These are phyloP conservation scores for Siniperca obscura DNA, from an alignment of 2,797 vertebrate species.

Conservation along the genomic window DNA sequence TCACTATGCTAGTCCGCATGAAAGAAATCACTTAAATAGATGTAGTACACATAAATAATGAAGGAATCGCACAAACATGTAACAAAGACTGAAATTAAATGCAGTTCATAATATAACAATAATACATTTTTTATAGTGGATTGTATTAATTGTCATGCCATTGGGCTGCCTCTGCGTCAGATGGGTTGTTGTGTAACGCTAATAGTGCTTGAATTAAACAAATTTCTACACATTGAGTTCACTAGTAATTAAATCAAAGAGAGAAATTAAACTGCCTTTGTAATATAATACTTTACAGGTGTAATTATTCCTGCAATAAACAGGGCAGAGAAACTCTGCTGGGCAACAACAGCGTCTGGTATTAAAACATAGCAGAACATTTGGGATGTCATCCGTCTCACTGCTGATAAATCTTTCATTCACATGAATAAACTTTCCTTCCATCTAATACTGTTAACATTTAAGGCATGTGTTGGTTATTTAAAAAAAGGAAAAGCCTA, in stretches of 20 bases:
- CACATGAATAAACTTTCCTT: neutral
- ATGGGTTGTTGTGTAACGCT: neutral
- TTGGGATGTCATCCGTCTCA: neutral
- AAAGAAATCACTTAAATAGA: neutral
- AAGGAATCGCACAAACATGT: neutral
- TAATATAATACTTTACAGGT: neutral
- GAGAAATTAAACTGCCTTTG: neutral
- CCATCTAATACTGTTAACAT: neutral
- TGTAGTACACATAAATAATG: neutral
- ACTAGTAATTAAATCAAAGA: neutral
- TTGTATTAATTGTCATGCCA: neutral
- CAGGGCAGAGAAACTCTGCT: neutral
- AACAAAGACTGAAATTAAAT: neutral
- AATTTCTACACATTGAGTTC: neutral
- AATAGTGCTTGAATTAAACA: slow-evolving; percentile 19
- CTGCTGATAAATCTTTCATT: neutral
- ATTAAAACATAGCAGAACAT: neutral
- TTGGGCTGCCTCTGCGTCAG: neutral
- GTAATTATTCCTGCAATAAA: slow-evolving; percentile 18
- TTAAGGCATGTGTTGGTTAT: neutral
- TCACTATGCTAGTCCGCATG: neutral
- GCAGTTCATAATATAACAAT: neutral
- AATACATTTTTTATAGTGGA: neutral
- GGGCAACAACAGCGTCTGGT: neutral
- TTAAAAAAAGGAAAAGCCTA: neutral